Conservation (phyloP, 2,797 vertebrate genomes). For the Mormyrops attenuatus region DNA sequence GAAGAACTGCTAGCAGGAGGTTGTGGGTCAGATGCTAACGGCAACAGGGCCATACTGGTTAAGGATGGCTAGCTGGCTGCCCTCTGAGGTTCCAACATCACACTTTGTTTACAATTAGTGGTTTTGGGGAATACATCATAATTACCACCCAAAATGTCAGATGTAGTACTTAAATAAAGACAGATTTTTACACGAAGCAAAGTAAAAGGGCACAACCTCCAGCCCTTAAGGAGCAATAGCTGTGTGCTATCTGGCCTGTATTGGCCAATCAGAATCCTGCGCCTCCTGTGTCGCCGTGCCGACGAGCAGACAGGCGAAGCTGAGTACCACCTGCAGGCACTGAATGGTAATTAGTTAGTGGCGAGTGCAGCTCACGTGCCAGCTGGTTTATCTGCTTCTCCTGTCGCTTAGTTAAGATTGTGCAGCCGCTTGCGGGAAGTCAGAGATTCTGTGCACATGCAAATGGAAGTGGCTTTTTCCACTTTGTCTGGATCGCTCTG, state of each 20-base stretch:
- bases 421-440: background rate
- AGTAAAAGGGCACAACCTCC: background rate
- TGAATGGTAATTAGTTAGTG: background rate
- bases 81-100: background rate
- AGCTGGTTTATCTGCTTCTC: background rate
- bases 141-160: background rate
- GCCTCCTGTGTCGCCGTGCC: background rate
- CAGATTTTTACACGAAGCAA: background rate
- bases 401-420: background rate
- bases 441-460: background rate
- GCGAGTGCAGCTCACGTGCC: background rate
- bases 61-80: background rate
- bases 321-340: background rate
- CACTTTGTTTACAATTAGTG: background rate
- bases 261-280: background rate
- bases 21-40: background rate
- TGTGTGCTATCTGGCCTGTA: background rate
- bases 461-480: background rate
- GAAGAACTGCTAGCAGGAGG: background rate
- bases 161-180: background rate
- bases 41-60: background rate
- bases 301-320: background rate
- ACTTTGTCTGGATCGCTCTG: background rate
- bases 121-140: background rate
- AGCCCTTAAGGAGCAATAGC: background rate